Percentiles rank a stretch among this genome's conserved stretches.
Evolutionary conservation across 2,797 vertebrate species (phyloP).

Genomic region (Pangasius mekongensis): DNA sequence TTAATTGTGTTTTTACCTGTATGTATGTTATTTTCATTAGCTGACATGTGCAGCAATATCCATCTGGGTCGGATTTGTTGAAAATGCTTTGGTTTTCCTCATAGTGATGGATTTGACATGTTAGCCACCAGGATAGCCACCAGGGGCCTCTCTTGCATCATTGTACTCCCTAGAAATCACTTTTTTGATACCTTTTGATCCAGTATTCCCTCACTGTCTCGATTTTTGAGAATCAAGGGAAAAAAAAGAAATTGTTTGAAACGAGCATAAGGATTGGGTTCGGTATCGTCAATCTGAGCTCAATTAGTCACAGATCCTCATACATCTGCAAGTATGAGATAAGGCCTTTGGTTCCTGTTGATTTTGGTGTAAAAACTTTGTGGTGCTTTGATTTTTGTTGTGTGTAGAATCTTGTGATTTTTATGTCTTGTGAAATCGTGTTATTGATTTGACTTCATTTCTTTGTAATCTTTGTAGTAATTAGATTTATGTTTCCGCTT

Average conservation of each 20-base stretch:
- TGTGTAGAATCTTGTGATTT: neutral
- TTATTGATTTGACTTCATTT: neutral
- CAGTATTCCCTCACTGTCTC: neutral
- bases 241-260: neutral
- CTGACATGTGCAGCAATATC: neutral
- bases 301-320: neutral
- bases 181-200: neutral
- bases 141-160: neutral
- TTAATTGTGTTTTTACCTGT: neutral
- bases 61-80: neutral
- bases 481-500: neutral
- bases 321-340: neutral
- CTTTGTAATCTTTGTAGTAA: neutral
- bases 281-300: too few species aligned
- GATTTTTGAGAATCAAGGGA: neutral
- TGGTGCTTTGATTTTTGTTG: neutral
- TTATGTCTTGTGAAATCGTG: neutral
- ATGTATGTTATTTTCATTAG: neutral
- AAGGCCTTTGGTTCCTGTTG: neutral
- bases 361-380: neutral
- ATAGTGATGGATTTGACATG: neutral
- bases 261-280: neutral
- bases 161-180: neutral
- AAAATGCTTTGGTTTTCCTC: neutral
- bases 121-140: neutral